Conservation (phyloP, 2,888 invertebrate genomes). For the Prosopocoilus inquinatus region DNA sequence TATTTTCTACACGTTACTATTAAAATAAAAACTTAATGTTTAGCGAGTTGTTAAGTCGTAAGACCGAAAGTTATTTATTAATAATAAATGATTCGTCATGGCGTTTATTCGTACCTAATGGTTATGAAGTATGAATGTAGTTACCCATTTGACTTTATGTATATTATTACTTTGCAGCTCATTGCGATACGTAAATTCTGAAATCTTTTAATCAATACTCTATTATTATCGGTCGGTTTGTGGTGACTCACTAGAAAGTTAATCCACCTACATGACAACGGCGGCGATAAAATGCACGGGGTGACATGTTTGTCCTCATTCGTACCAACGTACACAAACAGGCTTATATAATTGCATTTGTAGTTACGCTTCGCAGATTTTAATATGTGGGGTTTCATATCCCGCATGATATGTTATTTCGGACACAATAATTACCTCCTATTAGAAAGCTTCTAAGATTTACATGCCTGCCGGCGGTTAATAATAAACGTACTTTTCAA, state of each 20-base stretch:
- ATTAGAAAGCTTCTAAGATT: neutral
- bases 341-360: conserved; percentile 3
- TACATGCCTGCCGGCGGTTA: neutral
- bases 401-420: neutral
- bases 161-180: no score
- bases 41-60: no score
- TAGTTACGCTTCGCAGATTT: neutral
- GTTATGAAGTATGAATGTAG: no score
- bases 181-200: no score
- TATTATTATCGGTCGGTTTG: no score
- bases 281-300: neutral
- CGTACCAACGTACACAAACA: neutral
- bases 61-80: no score
- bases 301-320: neutral
- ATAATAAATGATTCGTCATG: no score
- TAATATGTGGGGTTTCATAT: conserved; percentile 1
- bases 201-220: no score
- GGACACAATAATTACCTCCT: neutral
- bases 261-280: conserved; percentile 2
- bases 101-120: no score
- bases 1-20: no score
- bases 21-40: no score
- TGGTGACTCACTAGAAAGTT: conserved; percentile 5
- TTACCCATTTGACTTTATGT: no score
- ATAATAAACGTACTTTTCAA: neutral